Base-by-base conservation (phyloP, 2,113 vertebrate species). In the Lasiurus cinereus region DNA sequence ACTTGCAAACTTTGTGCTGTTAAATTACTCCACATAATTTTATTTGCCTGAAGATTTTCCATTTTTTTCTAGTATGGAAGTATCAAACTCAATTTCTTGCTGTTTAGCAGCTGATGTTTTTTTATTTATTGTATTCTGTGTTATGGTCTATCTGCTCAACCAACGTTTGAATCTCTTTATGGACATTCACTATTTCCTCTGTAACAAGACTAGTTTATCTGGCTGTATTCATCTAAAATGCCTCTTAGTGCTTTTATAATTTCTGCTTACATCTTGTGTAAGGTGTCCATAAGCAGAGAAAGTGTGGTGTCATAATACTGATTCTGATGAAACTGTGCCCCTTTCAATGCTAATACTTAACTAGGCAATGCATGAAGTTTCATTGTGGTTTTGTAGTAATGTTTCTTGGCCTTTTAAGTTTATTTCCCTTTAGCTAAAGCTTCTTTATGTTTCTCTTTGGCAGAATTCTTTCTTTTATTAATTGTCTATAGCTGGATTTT, bases 261-360 rank as follows among this genome's bases (percentile, higher is more conserved):
- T 98, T 99, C 99, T 98, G 99, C 99, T 98, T 99, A 99, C 99
- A 99, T 99, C 97, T 99, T 99, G 96, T 99, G 99, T 83, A 99
- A 97, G 0, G 99, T 99, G 83, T 99, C 99, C 24, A 99, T 98
- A 78, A 99, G 98, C 5, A 99, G 97, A 1, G 99, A 99, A 79
- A 99, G 99, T 0, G 96, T 98, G 92, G 94, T 98, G 80, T 97
- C 98, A 27, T 99, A 98, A 97, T 99, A 99, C n/a, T 99, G 99
- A 46, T 99, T 99, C 97, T 99, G 99, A 96, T 99, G 99, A 21
- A 99, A 98, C 29, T 99, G 99, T 11, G 99, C 99, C 5, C 99
- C 98, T 96, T 98, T 99, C 94, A 99, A 97, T 0, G 99, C 99
- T 96, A 99, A 92, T 39, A 99, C 99, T 79, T 99, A 99, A 8